Base-by-base conservation (phyloP, 2,797 vertebrate species). In the Synanceia verrucosa region DNA sequence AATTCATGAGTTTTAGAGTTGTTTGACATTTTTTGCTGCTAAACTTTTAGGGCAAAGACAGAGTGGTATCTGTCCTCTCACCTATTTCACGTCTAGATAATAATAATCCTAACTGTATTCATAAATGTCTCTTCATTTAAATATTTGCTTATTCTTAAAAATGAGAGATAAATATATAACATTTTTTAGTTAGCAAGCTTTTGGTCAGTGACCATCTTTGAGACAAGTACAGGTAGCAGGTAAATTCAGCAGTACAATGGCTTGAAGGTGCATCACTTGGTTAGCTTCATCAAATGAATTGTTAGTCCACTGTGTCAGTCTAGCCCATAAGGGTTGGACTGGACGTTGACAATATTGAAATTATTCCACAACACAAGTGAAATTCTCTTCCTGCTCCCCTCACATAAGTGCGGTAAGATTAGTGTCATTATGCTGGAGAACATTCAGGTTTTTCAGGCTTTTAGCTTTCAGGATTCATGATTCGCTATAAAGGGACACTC, bases 391-490 rank as follows among this genome's bases (percentile, higher is more conserved):
- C 12, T 14, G 7, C 14, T 12, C 7, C 14, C 36, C 16, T 34
- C 14, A 18, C 26, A 33, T 2, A 33, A 47, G 5, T 47, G 7
- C 24, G 31, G 21, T 39, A 13, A 29, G 29, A 34, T 59, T 56
- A 50, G 28, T 13, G 19, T 28, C 18, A 24, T 21, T 11, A 53
- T 12, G 31, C 29, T 41, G 26, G 44, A 29, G 24, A 39, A 41
- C 50, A 46, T 13, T 28, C 18, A 43, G 55, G 52, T 50, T 78
- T 70, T 13, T 28, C 18, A 43, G 55, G 52, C 53, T 78, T 70
- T 64, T 61, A 60, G 21, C 29, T 50, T 23, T 52, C n/a, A n/a
- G 55, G 43, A 41, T 70, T 69, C 34, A 69, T 59, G 58, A 23
- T 26, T 50, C 28, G 13, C 55, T 50, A 41, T 67, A 75, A 63